Evolutionary conservation across 2,797 vertebrate species (phyloP).

Genomic region (Gymnoscopelus braueri): DNA sequence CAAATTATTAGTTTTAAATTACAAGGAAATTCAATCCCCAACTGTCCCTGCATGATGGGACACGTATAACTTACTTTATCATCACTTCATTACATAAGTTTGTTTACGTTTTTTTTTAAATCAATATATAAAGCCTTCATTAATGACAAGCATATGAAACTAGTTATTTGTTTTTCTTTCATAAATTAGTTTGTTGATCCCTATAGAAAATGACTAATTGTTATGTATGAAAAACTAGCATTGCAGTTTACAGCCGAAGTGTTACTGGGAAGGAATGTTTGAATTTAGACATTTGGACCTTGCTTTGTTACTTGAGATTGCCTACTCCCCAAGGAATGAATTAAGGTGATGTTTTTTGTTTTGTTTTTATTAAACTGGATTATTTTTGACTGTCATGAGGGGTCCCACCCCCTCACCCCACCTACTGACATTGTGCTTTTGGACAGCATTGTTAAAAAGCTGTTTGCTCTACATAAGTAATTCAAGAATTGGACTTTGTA

Average conservation of each 20-base stretch:
- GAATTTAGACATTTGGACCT: not conserved
- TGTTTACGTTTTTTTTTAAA: not conserved
- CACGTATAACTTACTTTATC: too few relatives aligned
- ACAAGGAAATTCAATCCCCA: too few relatives aligned
- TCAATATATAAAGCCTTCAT: not conserved
- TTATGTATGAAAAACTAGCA: not conserved
- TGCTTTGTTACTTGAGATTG: not conserved
- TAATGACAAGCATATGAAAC: not conserved
- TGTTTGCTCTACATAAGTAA: conserved; percentile 10
- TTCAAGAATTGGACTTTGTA: conserved; percentile 6
- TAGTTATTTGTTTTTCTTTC: not conserved
- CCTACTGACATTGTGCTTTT: conserved; percentile 19
- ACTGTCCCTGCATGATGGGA: too few relatives aligned
- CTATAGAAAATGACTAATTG: not conserved
- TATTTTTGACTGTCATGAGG: not conserved
- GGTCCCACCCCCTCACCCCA: conserved; percentile 10
- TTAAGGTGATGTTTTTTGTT: not conserved
- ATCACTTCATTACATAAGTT: not conserved
- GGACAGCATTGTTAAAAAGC: conserved; percentile 7
- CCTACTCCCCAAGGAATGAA: not conserved
- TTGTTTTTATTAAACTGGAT: not conserved
- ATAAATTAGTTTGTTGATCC: not conserved
- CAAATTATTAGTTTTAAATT: too few relatives aligned
- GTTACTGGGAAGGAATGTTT: not conserved
- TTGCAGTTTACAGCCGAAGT: not conserved